phyloP scores from a whole-genome alignment of 2,797 vertebrate species.

The Melanotaenia parkinsoni region DNA sequence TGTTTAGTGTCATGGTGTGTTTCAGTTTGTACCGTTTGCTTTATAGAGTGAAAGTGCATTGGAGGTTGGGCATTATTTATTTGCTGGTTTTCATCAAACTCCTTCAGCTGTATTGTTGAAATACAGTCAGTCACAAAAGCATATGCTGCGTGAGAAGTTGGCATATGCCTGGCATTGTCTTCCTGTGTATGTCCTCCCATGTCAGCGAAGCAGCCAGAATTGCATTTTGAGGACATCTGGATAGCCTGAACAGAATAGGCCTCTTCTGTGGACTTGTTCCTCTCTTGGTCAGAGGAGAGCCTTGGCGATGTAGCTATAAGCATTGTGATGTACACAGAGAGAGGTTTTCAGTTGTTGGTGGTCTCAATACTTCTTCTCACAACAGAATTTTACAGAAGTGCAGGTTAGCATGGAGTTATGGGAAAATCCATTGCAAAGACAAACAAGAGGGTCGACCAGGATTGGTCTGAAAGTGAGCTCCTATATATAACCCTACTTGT shows the following conservation, averaged over 20 bases:
- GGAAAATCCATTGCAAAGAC: slow-evolving; percentile 84
- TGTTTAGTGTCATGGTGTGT: slow-evolving; percentile 47
- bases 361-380: slow-evolving; percentile 79
- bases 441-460: slow-evolving; percentile 85
- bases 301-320: slow-evolving; percentile 81
- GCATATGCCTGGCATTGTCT: slow-evolving; percentile 57
- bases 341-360: slow-evolving; percentile 84
- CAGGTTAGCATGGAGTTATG: slow-evolving; percentile 83
- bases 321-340: slow-evolving; percentile 86
- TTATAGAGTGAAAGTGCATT: slow-evolving; percentile 34
- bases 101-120: slow-evolving; percentile 28
- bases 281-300: slow-evolving; percentile 73
- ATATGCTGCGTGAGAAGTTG: slow-evolving; percentile 53
- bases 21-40: slow-evolving; percentile 51
- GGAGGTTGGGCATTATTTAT: slow-evolving; percentile 28
- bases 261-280: slow-evolving; percentile 67
- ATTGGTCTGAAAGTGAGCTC: slow-evolving; percentile 79
- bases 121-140: slow-evolving; percentile 37
- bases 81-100: slow-evolving; percentile 38
- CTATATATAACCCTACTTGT: slow-evolving; percentile 54
- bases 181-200: slow-evolving; percentile 77
- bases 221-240: slow-evolving; percentile 78
- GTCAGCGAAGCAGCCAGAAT: slow-evolving; percentile 69
- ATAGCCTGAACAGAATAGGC: slow-evolving; percentile 76
- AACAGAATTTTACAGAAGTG: slow-evolving; percentile 78